These are phyloP conservation scores for Meda fulgida DNA, from an alignment of 2,797 vertebrate genomes.

Conservation along the genomic window DNA sequence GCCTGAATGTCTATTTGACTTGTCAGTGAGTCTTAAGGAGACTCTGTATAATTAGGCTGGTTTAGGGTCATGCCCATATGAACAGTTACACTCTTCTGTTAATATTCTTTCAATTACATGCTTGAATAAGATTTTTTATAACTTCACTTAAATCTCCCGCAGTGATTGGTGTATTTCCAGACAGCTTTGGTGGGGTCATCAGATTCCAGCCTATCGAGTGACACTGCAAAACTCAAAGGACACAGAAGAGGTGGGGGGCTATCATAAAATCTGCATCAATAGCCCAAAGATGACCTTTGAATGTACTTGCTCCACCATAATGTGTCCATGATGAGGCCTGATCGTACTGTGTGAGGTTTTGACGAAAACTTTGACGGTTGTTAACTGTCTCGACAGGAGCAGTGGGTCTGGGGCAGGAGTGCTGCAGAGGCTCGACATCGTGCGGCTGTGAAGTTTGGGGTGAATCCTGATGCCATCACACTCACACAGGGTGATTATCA, in stretches of 20 bases:
- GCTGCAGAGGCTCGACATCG: conserved; percentile 80
- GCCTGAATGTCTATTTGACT: background rate
- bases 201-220: conserved; percentile 87
- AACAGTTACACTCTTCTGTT: background rate
- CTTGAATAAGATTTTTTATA: background rate
- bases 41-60: background rate
- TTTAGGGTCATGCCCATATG: background rate
- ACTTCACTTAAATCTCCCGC: background rate
- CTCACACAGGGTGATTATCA: conserved; percentile 79
- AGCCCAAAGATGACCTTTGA: background rate
- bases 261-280: background rate
- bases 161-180: conserved; percentile 94
- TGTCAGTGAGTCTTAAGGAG: background rate
- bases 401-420: conserved; percentile 84
- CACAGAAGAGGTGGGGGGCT: conserved; percentile 67
- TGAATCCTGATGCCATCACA: conserved; percentile 68
- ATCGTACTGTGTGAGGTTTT: background rate
- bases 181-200: conserved; percentile 95
- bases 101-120: background rate
- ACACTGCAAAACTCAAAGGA: conserved; percentile 56
- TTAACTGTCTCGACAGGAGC: conserved; percentile 63
- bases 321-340: background rate
- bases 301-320: background rate
- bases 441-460: conserved; percentile 76
- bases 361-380: conserved; percentile 11